Evolutionary conservation across 2,888 invertebrate species (phyloP), one percentile per base, ranked within the genome.

Genomic region (Cheilosia pagana): DNA sequence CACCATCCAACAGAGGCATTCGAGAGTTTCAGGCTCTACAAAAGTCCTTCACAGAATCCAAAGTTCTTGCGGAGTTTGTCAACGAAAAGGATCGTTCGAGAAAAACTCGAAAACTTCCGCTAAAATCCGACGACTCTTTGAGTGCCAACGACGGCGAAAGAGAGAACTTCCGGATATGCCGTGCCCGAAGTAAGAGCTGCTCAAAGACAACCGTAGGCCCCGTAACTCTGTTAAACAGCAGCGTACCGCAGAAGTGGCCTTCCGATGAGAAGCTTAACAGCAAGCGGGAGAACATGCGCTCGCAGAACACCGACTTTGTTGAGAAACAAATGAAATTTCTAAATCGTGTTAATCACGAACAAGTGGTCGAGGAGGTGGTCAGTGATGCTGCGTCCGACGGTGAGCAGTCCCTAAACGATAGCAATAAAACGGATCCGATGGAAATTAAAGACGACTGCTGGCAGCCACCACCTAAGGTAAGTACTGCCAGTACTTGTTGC

Each of bases 1-100:
- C 88, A 5, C 89, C 89, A 2, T 78, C 72, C 1, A 8, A 62
- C 1, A 87, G 87, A 79, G 92, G 93, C 67, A 92, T 93, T 76
- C 92, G 94, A 82, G 95, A 95, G 89, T 91, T 95, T 74, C 93
- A 94, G 87, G 94, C 94, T 1, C 91, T 95, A 25, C 93, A 95
- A 86, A 94, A 94, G 35, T 93, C 95, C 14, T 94, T 95, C 25
- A 95, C 94, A 89, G 95, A 95, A 88, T 95, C 95, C 0, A 94
- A 95, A 89, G 93, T 95, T 59, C 93, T 94, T 52, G 93, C 92
- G 87, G 93, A 94, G 89, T 94, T 93, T 88, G 94, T 92, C 16
- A 93, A 92, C 83, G 89, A 94, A n/a, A 92, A 87, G 14, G 87
- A 87, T 71, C 83, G 81, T 39, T 23, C 83, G 48, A 25, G 87